Conservation (phyloP, 2,797 vertebrate species). For the Hephaestus fuliginosus region DNA sequence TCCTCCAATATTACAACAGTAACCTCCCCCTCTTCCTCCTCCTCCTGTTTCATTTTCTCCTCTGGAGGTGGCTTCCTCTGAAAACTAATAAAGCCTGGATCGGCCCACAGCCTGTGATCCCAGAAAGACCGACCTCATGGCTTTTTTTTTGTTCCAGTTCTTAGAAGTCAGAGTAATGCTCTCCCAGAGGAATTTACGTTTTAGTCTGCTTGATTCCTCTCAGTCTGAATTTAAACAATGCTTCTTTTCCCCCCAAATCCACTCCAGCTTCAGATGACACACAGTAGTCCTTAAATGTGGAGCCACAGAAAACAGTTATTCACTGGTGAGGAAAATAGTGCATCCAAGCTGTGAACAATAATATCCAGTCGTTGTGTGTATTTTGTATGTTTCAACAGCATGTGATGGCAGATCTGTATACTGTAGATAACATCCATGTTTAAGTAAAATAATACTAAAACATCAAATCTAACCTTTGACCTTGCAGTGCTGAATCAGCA, state of each 20-base stretch:
- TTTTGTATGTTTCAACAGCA: background rate
- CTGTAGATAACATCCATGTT: background rate
- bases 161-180: constrained; percentile 43
- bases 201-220: constrained; percentile 11
- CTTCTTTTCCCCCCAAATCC: background rate
- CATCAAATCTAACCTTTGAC: too few relatives aligned
- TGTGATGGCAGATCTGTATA: background rate
- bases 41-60: constrained; percentile 60
- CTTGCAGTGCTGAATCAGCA: too few relatives aligned
- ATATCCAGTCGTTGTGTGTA: background rate
- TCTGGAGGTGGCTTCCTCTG: constrained; percentile 56
- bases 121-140: constrained; percentile 32
- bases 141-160: constrained; percentile 43
- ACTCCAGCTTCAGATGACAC: background rate
- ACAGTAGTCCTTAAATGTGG: background rate
- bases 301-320: background rate
- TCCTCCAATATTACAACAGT: constrained; percentile 16
- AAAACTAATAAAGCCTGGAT: constrained; percentile 77
- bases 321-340: background rate
- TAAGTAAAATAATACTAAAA: background rate
- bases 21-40: constrained; percentile 11
- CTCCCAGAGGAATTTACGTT: constrained; percentile 40
- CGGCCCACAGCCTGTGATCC: constrained; percentile 44
- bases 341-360: background rate
- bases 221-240: constrained; percentile 14